Evolutionary conservation across 2,797 vertebrate genomes (phyloP).

Genomic region (Notoglanidium macrostoma): DNA sequence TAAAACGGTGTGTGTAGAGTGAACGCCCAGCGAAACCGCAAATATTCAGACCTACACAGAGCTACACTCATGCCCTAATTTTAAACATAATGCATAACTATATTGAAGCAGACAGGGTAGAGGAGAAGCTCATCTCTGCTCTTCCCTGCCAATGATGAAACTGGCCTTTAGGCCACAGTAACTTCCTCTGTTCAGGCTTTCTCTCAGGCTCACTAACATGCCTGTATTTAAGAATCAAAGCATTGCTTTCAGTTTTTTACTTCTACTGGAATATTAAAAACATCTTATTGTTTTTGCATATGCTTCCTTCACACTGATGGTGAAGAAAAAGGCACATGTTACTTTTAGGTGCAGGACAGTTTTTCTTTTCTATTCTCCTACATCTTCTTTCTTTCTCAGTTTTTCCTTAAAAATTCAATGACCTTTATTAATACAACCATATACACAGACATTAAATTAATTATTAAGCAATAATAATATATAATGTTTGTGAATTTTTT

Average conservation of each 20-base stretch:
- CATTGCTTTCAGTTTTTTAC: background rate
- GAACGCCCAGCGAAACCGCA: constrained; percentile 20
- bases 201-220: background rate
- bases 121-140: constrained; percentile 19
- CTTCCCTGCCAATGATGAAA: constrained; percentile 14
- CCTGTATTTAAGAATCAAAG: constrained; percentile 1
- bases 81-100: background rate
- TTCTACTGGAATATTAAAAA: background rate
- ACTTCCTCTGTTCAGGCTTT: constrained; percentile 18
- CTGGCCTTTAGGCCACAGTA: constrained; percentile 18
- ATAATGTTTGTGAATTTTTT: background rate
- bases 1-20: constrained; percentile 24
- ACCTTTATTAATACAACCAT: background rate
- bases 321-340: background rate
- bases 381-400: background rate
- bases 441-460: background rate
- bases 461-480: background rate
- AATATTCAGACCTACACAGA: background rate
- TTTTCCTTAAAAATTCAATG: background rate
- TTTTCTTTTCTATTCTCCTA: background rate
- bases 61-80: background rate
- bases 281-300: background rate
- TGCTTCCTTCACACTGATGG: background rate
- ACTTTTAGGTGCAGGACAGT: background rate
- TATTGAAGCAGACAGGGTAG: background rate